A percentile compares a stretch with the other conserved stretches of the same genome.
Conservation (phyloP, 2,888 invertebrate genomes). For the Brassicogethes aeneus region DNA sequence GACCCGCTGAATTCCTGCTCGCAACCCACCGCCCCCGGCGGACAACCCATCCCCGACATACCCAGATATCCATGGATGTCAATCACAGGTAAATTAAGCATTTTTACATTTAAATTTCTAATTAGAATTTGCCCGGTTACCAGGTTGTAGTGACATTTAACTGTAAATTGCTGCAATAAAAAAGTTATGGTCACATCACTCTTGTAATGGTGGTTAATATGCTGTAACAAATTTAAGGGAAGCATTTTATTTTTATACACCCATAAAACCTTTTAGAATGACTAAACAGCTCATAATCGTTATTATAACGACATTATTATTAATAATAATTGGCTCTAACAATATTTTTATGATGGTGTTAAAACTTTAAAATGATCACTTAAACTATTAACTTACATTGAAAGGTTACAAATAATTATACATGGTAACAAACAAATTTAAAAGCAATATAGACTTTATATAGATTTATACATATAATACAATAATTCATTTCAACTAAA, state of each 20-base stretch:
- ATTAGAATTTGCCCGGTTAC: background rate
- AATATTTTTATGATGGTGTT: background rate
- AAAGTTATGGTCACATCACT: background rate
- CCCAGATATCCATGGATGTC: conserved; percentile 96
- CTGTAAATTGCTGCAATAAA: background rate
- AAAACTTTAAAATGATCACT: background rate
- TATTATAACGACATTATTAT: background rate
- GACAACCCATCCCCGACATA: conserved; percentile 84
- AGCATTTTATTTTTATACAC: background rate
- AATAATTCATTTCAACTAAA: too few relatives aligned
- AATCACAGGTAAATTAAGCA: conserved; percentile 72
- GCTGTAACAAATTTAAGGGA: background rate
- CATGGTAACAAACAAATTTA: too few relatives aligned
- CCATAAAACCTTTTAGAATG: background rate
- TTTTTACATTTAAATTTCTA: conserved; percentile 2
- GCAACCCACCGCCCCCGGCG: conserved; percentile 56
- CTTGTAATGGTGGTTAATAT: too few relatives aligned
- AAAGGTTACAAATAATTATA: background rate
- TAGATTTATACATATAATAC: too few relatives aligned
- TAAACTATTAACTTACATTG: too few relatives aligned
- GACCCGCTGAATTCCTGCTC: conserved; percentile 76
- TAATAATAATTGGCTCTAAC: background rate
- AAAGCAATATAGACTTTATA: too few relatives aligned
- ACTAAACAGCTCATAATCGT: background rate
- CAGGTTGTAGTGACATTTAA: too few relatives aligned